phyloP scores from a whole-genome alignment of 2,113 vertebrate genomes.

The Sclerurus mexicanus region DNA sequence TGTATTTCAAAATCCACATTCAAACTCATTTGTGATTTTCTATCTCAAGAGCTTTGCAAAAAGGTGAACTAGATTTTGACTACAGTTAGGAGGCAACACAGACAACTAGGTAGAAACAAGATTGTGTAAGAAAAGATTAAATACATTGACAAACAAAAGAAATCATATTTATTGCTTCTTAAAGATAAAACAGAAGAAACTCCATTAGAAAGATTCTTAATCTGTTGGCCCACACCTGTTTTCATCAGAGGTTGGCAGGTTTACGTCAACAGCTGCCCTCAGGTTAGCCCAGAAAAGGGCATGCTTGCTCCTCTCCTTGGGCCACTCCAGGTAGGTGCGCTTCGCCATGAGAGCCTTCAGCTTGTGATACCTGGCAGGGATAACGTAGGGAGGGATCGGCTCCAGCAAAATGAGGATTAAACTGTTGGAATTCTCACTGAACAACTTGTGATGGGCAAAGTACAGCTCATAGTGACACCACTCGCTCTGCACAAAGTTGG shows the following conservation, averaged over 20 bases:
- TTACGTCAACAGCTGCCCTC: constrained; percentile 76
- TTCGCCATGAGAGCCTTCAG: constrained; percentile 83
- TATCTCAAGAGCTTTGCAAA: background rate
- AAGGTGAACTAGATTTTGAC: background rate
- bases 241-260: background rate
- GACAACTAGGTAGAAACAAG: background rate
- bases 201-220: background rate
- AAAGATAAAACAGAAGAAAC: background rate
- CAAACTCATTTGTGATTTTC: background rate
- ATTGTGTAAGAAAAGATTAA: background rate
- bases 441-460: constrained; percentile 86
- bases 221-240: background rate
- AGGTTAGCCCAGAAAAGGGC: constrained; percentile 88
- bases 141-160: background rate
- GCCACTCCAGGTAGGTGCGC: constrained; percentile 90
- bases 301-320: constrained; percentile 82
- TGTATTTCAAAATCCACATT: background rate
- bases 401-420: constrained; percentile 89
- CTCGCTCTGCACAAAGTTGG: constrained; percentile 90
- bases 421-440: constrained; percentile 72
- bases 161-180: background rate
- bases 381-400: constrained; percentile 80
- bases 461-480: constrained; percentile 97
- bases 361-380: constrained; percentile 86
- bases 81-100: background rate